Evolutionary conservation across 1,140 invertebrate species (phyloP).

Genomic region (Aphelinus atriplicis): DNA sequence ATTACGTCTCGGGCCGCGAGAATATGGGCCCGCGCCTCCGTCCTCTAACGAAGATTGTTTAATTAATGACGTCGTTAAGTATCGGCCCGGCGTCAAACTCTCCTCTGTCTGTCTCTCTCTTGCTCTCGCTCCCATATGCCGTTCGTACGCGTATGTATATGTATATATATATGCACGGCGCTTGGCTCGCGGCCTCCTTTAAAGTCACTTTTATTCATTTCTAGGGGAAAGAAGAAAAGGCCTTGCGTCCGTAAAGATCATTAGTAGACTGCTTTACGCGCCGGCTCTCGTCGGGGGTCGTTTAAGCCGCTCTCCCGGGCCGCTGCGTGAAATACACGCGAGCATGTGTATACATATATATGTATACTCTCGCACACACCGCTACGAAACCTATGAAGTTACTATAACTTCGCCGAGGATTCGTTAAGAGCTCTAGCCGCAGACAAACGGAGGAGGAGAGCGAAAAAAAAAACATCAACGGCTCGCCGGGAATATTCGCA

Average conservation of each 20-base stretch:
- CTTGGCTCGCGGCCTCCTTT: constrained; percentile 1
- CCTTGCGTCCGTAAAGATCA: constrained; percentile 48
- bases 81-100: not conserved
- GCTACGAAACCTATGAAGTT: no score
- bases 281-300: not conserved
- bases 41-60: not conserved
- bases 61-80: constrained; percentile 24
- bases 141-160: no score
- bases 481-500: no score
- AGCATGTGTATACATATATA: no score
- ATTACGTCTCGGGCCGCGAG: not conserved
- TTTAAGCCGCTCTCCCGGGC: not conserved
- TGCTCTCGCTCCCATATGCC: no score
- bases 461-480: no score
- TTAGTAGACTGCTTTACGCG: constrained; percentile 52
- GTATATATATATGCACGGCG: no score
- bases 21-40: not conserved
- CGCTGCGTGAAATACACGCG: no score
- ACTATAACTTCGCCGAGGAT: no score
- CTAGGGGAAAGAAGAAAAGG: constrained; percentile 42
- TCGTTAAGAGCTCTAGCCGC: no score
- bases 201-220: constrained; percentile 36
- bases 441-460: no score
- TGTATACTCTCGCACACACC: not conserved
- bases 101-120: not conserved